Conservation (phyloP, 2,888 invertebrate genomes). For the Leptogaster cylindrica region DNA sequence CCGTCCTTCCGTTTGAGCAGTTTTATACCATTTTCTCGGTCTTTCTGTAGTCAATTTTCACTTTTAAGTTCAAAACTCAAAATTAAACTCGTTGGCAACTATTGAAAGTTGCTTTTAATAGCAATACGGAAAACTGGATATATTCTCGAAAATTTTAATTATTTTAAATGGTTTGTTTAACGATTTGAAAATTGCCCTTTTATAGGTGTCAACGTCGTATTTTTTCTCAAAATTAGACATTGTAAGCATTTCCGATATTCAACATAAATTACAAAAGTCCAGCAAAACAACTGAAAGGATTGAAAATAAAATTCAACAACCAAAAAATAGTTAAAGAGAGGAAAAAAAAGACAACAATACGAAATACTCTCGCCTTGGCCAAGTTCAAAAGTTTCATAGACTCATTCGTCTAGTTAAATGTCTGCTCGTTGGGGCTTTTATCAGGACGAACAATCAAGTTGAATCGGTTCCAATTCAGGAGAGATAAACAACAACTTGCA, state of each 20-base stretch:
- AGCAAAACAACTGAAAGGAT: neutral
- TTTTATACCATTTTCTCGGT: too few species aligned
- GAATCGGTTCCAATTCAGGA: conserved; percentile 35
- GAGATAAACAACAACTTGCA: conserved; percentile 37
- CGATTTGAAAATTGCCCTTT: neutral
- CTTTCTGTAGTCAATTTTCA: too few species aligned
- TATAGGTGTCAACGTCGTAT: neutral
- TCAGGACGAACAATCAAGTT: conserved; percentile 38
- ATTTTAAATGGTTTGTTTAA: conserved; percentile 2
- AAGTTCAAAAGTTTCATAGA: conserved; percentile 29
- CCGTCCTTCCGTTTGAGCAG: too few species aligned
- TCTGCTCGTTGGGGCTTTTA: conserved; percentile 26
- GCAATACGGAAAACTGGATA: neutral
- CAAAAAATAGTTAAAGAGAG: neutral
- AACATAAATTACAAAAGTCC: conserved; percentile 19
- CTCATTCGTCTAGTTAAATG: conserved; percentile 34
- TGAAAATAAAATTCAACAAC: neutral
- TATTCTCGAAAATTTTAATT: conserved; percentile 22
- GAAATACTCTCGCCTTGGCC: neutral
- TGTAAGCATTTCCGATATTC: neutral
- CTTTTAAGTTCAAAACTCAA: neutral
- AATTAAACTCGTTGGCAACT: conserved; percentile 20
- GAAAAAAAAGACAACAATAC: neutral
- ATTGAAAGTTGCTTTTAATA: conserved; percentile 9
- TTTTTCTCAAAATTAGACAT: neutral